Base-by-base conservation (phyloP, 2,113 vertebrate genomes). In the Anhinga rufa region DNA sequence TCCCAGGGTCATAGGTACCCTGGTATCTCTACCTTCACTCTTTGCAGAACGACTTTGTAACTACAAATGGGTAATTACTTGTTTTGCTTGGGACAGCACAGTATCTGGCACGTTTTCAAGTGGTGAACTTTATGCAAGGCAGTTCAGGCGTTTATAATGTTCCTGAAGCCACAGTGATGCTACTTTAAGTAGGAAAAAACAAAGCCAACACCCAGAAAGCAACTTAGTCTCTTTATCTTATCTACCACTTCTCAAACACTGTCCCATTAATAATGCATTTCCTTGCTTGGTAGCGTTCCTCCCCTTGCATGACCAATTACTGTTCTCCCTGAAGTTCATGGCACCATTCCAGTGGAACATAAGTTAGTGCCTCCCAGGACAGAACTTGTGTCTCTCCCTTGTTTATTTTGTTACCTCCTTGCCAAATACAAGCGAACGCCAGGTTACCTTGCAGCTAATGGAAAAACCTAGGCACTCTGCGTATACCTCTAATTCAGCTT, bases 211-310 rank as follows among this genome's bases (percentile, higher is more conserved):
- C 24, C 74, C 69, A 72, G 38, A 85, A 79, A 82, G 34, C 29
- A 44, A 58, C 61, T 86, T 54, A 17, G 17, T 52, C 36, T 48
- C 65, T 93, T 86, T 71, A 87, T 76, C 90, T 94, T 72, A 79
- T 74, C 61, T 44, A 19, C 31, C 40, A n/a, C 52, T 72, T 44
- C 77, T 79, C 87, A 32, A 91, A 79, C 65, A 40, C 72, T 49
- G 54, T 26, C 3, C 91, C 62, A 93, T 87, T 87, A 91, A 92
- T 80, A 94, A 91, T 34, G 66, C 66, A 72, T 95, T 95, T 94
- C 95, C 93, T 92, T 82, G 74, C 82, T 54, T 29, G 36, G 25
- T 60, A 49, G 51, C 6, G 51, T 25, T 84, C 82, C 72, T 65
- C 52, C 68, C 52, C 61, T 40, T 79, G 61, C 84, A 88, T 76